Evolutionary conservation across 2,113 vertebrate species (phyloP), one percentile per base, ranked within the genome.

Genomic region (Probosciger aterrimus): DNA sequence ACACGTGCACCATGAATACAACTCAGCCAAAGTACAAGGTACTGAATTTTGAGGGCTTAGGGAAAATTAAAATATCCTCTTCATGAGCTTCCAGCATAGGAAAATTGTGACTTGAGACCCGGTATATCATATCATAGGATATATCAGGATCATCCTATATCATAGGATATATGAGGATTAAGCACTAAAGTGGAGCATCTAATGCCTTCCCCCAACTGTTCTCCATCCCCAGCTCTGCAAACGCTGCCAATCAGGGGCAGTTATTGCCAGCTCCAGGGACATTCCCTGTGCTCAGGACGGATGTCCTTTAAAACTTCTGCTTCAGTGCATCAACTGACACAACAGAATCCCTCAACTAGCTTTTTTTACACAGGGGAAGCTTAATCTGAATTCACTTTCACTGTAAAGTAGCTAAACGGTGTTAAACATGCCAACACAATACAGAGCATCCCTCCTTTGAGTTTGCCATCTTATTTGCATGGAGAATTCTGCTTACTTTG

Each of bases 321-420:
- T 75, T 79, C 55, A 82, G n/a, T 52, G 18, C 28, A 75, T 79
- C 50, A 53, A 18, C 41, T 82, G 28, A 77, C 27, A 78, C 30
- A 67, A 69, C 16, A 49, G 37, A 83, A 78, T 24, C 27, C 14
- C 35, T 88, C 86, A 85, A 23, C 43, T 62, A 24, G 31, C 24
- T 82, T 65, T 22, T 22, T 79, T 93, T 78, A 85, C 55, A 85
- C 2, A 25, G 24, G 11, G 18, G 23, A 82, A 74, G 19, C 30
- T 90, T 79, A 53, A 94, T 67, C 55, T 67, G 37, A 82, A 75
- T 63, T 92, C 46, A 67, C 24, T 88, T 82, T 82, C 75, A 90
- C 46, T 67, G 37, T 0, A 63, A 62, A 67, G 35, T 44, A 85
- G 46, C 18, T 67, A 70, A 93, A 75, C 14, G 6, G 52, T 8